These are phyloP conservation scores for Cynodonichthys magdalenae DNA, from an alignment of 2,797 vertebrate species.

Conservation along the genomic window DNA sequence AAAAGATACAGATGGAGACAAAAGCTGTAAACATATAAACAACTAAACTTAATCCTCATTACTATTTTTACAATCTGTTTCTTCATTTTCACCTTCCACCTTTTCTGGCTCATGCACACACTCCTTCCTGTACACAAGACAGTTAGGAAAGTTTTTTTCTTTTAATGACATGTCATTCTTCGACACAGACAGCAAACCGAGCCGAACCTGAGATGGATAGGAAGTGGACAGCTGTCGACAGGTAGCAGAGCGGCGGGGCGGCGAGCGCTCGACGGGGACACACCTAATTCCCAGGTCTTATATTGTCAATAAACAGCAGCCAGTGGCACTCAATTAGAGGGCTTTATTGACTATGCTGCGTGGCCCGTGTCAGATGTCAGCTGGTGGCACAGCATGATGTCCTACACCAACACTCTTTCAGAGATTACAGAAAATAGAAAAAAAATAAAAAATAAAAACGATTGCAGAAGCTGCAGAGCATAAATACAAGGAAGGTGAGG, in stretches of 20 bases:
- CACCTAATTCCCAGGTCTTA: constrained; percentile 80
- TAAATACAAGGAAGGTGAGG: constrained; percentile 34
- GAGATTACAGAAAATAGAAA: constrained; percentile 75
- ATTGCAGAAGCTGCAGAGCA: constrained; percentile 33
- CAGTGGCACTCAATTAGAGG: constrained; percentile 80
- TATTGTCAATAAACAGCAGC: constrained; percentile 83
- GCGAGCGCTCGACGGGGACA: constrained; percentile 42
- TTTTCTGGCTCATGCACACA: constrained; percentile 3
- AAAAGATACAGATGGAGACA: constrained; percentile 32
- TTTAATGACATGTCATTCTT: constrained; percentile 37
- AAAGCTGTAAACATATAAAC: not conserved
- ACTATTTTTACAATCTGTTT: constrained; percentile 32
- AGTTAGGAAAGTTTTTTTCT: constrained; percentile 42
- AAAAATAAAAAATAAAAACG: constrained; percentile 56
- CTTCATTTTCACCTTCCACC: constrained; percentile 9
- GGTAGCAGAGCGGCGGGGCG: constrained; percentile 40
- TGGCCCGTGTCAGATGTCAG: constrained; percentile 76
- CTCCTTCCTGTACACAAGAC: constrained; percentile 20
- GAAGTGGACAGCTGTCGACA: constrained; percentile 68
- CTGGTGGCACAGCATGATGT: constrained; percentile 60
- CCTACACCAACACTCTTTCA: constrained; percentile 50
- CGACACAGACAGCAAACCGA: constrained; percentile 42
- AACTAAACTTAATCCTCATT: constrained; percentile 32
- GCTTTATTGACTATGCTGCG: constrained; percentile 79
- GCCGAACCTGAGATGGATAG: constrained; percentile 69